These are phyloP conservation scores for Pteropus rufus DNA, from an alignment of 2,797 vertebrate species.

Conservation along the genomic window DNA sequence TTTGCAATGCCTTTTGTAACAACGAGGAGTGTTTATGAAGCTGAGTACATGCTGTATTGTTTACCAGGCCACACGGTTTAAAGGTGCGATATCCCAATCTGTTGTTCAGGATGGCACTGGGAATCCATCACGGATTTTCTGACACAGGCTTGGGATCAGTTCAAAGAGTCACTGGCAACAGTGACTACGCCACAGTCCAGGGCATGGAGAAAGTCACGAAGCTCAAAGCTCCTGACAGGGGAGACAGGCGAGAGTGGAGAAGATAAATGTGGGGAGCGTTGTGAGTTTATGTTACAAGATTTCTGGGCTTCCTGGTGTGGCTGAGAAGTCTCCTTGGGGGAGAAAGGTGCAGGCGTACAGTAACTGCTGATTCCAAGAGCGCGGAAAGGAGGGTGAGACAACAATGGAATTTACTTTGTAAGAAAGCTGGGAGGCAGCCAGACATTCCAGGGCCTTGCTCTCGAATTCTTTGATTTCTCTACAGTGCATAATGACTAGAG, in stretches of 20 bases:
- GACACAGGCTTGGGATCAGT: constrained; percentile 79
- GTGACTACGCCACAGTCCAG: constrained; percentile 54
- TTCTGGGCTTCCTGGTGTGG: constrained; percentile 44
- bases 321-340: background rate
- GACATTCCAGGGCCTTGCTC: constrained; percentile 54
- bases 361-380: background rate
- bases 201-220: constrained; percentile 85
- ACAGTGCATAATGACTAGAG: background rate
- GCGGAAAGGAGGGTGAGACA: constrained; percentile 24
- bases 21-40: constrained; percentile 84
- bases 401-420: constrained; percentile 13
- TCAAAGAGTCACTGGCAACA: constrained; percentile 80
- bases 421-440: constrained; percentile 64
- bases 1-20: constrained; percentile 90
- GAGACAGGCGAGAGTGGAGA: background rate
- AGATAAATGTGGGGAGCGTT: background rate
- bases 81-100: constrained; percentile 81
- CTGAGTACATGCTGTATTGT: constrained; percentile 86
- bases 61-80: constrained; percentile 75
- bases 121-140: constrained; percentile 81
- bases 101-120: constrained; percentile 81
- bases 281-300: constrained; percentile 52
- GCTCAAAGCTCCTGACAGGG: background rate
- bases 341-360: background rate
- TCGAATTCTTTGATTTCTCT: constrained; percentile 55